Conservation (phyloP, 2,888 invertebrate genomes). For the Drosophila macrospina region DNA sequence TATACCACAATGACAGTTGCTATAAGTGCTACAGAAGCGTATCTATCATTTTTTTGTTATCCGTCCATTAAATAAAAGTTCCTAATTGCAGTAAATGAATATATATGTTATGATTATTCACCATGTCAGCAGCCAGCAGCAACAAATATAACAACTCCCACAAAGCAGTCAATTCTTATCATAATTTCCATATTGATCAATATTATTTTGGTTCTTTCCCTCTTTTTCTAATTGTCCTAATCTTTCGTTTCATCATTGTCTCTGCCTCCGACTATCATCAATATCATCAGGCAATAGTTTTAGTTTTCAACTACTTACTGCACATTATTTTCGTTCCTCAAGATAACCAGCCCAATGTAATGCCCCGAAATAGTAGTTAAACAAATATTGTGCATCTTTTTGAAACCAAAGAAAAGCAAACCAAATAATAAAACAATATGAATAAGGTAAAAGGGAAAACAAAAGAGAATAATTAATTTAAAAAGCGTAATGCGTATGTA, state of each 20-base stretch:
- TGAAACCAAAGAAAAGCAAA: constrained; percentile 39
- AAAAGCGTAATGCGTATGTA: constrained; percentile 80
- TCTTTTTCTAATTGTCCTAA: not conserved
- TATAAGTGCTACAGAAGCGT: constrained; percentile 18
- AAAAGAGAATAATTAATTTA: constrained; percentile 57
- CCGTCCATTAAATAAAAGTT: constrained; percentile 82
- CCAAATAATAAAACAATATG: constrained; percentile 25
- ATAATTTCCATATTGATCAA: constrained; percentile 50
- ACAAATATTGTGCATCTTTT: constrained; percentile 62
- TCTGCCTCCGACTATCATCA: constrained; percentile 1
- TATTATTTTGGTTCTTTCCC: constrained; percentile 6
- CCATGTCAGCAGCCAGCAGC: constrained; percentile 44
- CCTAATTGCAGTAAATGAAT: constrained; percentile 79
- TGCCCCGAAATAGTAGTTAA: constrained; percentile 60
- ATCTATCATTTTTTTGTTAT: constrained; percentile 81
- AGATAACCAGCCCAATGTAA: constrained; percentile 48
- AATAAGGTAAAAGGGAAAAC: constrained; percentile 24
- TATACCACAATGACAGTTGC: constrained; percentile 8
- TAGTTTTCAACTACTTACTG: constrained; percentile 20
- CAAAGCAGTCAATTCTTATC: constrained; percentile 58
- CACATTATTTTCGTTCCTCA: constrained; percentile 69
- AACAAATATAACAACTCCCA: constrained; percentile 45
- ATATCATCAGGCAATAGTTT: constrained; percentile 12
- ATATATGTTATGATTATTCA: constrained; percentile 66
- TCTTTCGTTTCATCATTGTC: not conserved